Base-by-base conservation (phyloP, 2,113 vertebrate genomes). In the Barbus barbus region DNA sequence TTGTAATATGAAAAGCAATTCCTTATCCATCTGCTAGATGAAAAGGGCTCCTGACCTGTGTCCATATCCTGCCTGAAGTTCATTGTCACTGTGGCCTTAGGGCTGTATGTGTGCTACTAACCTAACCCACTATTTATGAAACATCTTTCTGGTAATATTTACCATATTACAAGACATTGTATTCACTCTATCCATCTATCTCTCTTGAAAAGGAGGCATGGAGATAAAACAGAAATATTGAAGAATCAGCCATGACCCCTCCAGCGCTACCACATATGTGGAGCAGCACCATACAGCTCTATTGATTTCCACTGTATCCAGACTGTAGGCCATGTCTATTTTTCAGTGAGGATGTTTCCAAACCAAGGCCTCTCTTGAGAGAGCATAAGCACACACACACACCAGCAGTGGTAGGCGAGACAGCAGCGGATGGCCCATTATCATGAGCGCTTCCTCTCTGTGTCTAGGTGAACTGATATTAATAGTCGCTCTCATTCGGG, bases 271-370 rank as follows among this genome's bases (percentile, higher is more conserved):
- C 41, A 77, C 60, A 73, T 78, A 60, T 71, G 82, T 78, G 86
- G 86, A 78, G 56, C 74, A 26, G 69, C 46, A 61, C 75, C 81
- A 88, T 31, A 71, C 79, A 78, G 72, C 60, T 22, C 48, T 88
- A 89, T 89, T 82, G 88, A 90, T 90, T 81, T 78, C 26, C 74
- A n/a, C 41, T 12, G 44, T 85, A 85, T 82, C 48, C 86, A 87
- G 78, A 83, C 81, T 83, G 53, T 67, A 83, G 84, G 81, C 44
- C 67, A 86, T 80, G 72, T 82, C 65, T 86, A 79, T 72, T 88
- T 78, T 83, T 71, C 44, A 22, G 84, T 51, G 38, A 61, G 38
- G 73, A 71, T 58, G 67, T 74, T 82, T 84, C 74, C 51, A 82
- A 80, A 74, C 31, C 65, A 56, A 78, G 33, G 81, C 24, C 51